Evolutionary conservation across 2,797 vertebrate genomes (phyloP), one percentile per base, ranked within the genome.

Genomic region (Leptatherina wallacei): DNA sequence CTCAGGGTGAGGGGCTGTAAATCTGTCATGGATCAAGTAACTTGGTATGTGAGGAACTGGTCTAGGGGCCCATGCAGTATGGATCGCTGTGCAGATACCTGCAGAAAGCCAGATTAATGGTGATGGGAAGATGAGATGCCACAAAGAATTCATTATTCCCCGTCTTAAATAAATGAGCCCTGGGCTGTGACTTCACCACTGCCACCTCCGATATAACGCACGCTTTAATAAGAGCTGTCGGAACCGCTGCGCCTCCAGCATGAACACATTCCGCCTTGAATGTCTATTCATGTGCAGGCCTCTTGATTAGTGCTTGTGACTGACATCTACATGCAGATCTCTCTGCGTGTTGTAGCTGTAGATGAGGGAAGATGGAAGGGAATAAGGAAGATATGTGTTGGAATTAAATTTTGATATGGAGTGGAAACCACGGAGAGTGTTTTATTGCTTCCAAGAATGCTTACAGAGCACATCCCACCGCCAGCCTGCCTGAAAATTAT

Each of bases 121-220:
- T 86, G 91, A 89, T 89, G 85, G 74, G 72, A 74, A 87, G 88
- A 93, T 89, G 88, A 93, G 89, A 88, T 87, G 87, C 88, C 87
- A 89, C 90, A 92, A 91, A 90, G 89, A 91, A 92, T 93, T 89
- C 85, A 90, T 90, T 90, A 90, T 82, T 75, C 75, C 59, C 58
- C 58, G 38, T 84, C 80, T 83, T 88, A 82, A 91, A 92, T 89
- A 90, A 88, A 90, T 84, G 82, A 90, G 85, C 84, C 85, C 80
- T 47, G 73, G 88, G 90, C 87, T 73, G 74, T 44, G 52, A 87
- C 84, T 86, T 78, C 77, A 77, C 85, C 58, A 66, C 87, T 81
- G 86, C 85, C 87, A 80, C 73, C 83, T 85, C 82, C 51, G 64
- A 88, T 88, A 56, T 65, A 80, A 75, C 73, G 54, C 75, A 40